A percentile compares a stretch with the other conserved stretches of the same genome.
Conservation (phyloP, 2,797 vertebrate genomes). For the Lacerta bilineata region DNA sequence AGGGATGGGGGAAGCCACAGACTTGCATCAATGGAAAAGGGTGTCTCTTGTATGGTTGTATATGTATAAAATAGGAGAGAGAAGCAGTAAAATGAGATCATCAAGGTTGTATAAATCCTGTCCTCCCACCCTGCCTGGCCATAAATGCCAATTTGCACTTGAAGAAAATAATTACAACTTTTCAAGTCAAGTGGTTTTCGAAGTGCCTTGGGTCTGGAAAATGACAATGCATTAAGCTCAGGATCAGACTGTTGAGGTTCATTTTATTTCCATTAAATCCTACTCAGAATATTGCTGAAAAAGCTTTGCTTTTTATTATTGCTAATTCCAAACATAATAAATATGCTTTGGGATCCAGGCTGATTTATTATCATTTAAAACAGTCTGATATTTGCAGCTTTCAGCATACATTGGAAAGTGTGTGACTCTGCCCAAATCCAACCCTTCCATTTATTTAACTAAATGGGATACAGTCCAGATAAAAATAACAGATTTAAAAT, state of each 20-base stretch:
- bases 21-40: slow-evolving; percentile 43
- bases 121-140: slow-evolving; percentile 34
- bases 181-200: slow-evolving; percentile 56
- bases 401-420: slow-evolving; percentile 46
- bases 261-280: slow-evolving; percentile 74
- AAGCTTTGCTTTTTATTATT: slow-evolving; percentile 78
- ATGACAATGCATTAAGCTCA: slow-evolving; percentile 59
- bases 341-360: slow-evolving; percentile 66
- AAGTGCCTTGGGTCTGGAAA: slow-evolving; percentile 59
- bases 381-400: slow-evolving; percentile 74
- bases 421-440: slow-evolving; percentile 56
- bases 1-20: slow-evolving; percentile 17
- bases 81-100: slow-evolving; percentile 65
- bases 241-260: slow-evolving; percentile 70
- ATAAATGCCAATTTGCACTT: slow-evolving; percentile 69
- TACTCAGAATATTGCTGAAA: slow-evolving; percentile 60
- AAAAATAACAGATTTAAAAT: slow-evolving; percentile 51
- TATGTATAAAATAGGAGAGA: slow-evolving; percentile 1
- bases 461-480: slow-evolving; percentile 39
- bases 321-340: slow-evolving; percentile 83
- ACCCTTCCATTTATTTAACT: slow-evolving; percentile 54
- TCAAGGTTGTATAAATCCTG: slow-evolving; percentile 5
- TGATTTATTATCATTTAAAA: slow-evolving; percentile 83
- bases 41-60: slow-evolving; percentile 29
- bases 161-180: slow-evolving; percentile 64